Percentiles rank a stretch among this genome's conserved stretches.
Evolutionary conservation across 2,888 invertebrate species (phyloP).

Genomic region (Malthinus flaveolus): DNA sequence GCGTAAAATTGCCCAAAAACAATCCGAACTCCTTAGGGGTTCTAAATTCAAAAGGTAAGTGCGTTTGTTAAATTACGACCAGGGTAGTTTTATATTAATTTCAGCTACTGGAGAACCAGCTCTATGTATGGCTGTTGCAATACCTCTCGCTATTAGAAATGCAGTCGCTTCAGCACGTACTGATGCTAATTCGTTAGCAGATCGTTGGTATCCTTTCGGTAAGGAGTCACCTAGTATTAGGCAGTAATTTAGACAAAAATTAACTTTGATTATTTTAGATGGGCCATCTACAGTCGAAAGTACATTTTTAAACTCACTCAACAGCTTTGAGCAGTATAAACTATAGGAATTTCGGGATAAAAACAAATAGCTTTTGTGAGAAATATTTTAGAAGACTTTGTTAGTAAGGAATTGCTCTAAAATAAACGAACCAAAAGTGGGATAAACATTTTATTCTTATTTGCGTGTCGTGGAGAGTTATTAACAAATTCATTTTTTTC

Average conservation of each 20-base stretch:
- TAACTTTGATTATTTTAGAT: not conserved
- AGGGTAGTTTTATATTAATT: conserved; percentile 27
- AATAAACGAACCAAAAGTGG: too few species aligned
- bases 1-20: conserved; percentile 69
- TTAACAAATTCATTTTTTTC: too few species aligned
- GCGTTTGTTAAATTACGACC: not conserved
- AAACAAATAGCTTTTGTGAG: too few species aligned
- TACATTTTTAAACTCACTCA: not conserved
- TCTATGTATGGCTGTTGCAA: conserved; percentile 58
- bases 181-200: conserved; percentile 33
- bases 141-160: conserved; percentile 47
- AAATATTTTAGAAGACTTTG: too few species aligned
- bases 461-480: too few species aligned
- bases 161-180: conserved; percentile 40
- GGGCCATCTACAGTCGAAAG: not conserved
- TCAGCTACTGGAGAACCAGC: conserved; percentile 69
- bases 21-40: conserved; percentile 68
- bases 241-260: too few species aligned
- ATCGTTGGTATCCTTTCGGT: conserved; percentile 41
- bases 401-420: too few species aligned
- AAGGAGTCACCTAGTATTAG: conserved; percentile 25
- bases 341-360: too few species aligned
- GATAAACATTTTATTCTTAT: too few species aligned
- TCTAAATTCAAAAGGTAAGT: conserved; percentile 71
- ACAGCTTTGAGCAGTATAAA: not conserved